Percentiles rank a stretch among this genome's conserved stretches.
Evolutionary conservation across 2,888 invertebrate species (phyloP).

Genomic region (Metellina segmentata): DNA sequence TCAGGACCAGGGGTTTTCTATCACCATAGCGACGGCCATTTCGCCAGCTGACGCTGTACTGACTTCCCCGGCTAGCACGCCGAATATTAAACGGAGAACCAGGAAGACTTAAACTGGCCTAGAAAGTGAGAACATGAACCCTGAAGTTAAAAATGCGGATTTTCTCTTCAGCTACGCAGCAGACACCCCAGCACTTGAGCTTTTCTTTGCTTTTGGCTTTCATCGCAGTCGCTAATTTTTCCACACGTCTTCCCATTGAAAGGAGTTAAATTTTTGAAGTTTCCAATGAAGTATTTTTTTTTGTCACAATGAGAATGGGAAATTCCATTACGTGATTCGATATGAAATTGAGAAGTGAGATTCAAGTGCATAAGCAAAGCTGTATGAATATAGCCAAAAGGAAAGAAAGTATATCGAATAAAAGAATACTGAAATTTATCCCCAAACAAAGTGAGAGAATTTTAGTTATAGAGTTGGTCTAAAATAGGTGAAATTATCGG

Average conservation of each 20-base stretch:
- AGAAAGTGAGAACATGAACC: constrained; percentile 67
- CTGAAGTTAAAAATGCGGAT: constrained; percentile 21
- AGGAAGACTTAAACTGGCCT: constrained; percentile 96
- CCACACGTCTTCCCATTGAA: background rate
- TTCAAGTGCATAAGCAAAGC: constrained; percentile 73
- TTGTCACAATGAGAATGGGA: background rate
- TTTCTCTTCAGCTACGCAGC: constrained; percentile 34
- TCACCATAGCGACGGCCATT: constrained; percentile 90
- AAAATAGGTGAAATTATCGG: too few relatives aligned
- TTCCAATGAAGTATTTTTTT: background rate
- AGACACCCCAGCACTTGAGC: constrained; percentile 59
- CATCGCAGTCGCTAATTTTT: background rate
- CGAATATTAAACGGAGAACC: constrained; percentile 97
- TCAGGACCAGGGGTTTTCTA: constrained; percentile 93
- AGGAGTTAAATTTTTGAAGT: background rate
- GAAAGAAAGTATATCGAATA: constrained; percentile 4
- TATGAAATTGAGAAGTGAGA: constrained; percentile 8
- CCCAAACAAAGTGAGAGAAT: background rate
- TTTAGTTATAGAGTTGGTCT: background rate
- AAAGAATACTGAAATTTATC: background rate
- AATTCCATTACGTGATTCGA: background rate
- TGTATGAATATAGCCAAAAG: constrained; percentile 47
- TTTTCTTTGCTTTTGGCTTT: constrained; percentile 22
- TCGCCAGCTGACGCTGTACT: constrained; percentile 85
- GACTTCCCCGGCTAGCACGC: constrained; percentile 93